Percentiles rank a stretch among this genome's conserved stretches.
Conservation (phyloP, 2,113 vertebrate genomes). For the Corydoras sp. region DNA sequence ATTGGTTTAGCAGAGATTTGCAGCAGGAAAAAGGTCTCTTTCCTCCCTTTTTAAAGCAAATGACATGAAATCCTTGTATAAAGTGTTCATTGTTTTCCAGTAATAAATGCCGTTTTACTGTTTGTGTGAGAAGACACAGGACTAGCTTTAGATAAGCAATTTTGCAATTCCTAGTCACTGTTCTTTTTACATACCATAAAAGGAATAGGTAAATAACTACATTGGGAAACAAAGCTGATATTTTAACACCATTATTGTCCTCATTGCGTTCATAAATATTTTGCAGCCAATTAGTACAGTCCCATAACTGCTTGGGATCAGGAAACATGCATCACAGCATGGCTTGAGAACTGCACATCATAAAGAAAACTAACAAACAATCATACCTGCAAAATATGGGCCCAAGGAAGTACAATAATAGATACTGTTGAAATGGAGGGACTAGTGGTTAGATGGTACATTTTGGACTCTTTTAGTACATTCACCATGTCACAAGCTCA, state of each 20-base stretch:
- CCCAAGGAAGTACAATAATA: background rate
- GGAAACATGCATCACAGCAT: conserved; percentile 1
- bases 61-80: no score
- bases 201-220: background rate
- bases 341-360: background rate
- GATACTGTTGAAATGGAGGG: conserved; percentile 19
- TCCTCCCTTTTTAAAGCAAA: no score
- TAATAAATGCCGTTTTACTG: no score
- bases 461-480: conserved; percentile 32
- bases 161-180: background rate
- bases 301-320: conserved; percentile 3
- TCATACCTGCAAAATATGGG: conserved; percentile 2
- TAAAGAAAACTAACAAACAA: conserved; percentile 3
- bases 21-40: background rate
- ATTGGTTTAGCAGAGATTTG: background rate
- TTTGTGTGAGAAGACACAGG: no score
- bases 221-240: background rate
- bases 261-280: conserved; percentile 14
- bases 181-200: background rate
- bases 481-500: conserved; percentile 33
- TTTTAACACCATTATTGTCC: background rate
- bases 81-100: no score
- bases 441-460: conserved; percentile 31
- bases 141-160: no score
- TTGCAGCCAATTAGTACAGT: conserved; percentile 1